These are phyloP conservation scores for Phalanger gymnotis DNA, from an alignment of 2,797 vertebrate species.

Conservation along the genomic window DNA sequence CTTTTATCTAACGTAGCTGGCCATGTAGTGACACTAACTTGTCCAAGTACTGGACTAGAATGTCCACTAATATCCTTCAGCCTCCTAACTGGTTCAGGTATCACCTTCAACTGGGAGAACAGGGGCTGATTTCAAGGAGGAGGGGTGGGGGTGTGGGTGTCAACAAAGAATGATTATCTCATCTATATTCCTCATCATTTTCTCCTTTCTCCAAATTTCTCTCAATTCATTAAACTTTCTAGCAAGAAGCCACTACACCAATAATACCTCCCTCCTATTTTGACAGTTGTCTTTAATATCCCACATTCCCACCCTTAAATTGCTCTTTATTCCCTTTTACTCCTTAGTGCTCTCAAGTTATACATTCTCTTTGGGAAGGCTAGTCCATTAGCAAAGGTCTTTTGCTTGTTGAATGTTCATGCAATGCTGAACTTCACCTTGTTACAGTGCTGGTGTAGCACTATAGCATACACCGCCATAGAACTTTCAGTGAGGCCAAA, in stretches of 20 bases:
- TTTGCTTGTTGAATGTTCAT: slow-evolving; percentile 33
- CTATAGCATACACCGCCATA: not conserved
- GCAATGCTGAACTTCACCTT: slow-evolving; percentile 12
- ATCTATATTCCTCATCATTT: not conserved
- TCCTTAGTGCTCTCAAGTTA: slow-evolving; percentile 20
- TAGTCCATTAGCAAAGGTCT: slow-evolving; percentile 31
- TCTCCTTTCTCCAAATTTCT: slow-evolving; percentile 15
- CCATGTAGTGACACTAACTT: not conserved
- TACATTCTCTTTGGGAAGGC: slow-evolving; percentile 33
- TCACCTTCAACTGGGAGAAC: not conserved
- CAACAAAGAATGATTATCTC: slow-evolving; percentile 9
- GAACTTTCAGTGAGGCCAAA: too few relatives aligned
- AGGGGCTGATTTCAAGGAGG: slow-evolving; percentile 7
- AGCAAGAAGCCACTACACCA: slow-evolving; percentile 19
- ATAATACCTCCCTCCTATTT: not conserved
- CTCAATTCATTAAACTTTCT: slow-evolving; percentile 3
- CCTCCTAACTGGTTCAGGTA: not conserved
- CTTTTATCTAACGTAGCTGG: slow-evolving; percentile 8
- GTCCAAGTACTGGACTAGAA: slow-evolving; percentile 8
- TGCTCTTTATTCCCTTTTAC: slow-evolving; percentile 17
- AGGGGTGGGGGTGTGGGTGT: not conserved
- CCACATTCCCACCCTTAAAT: slow-evolving; percentile 25
- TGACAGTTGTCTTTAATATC: slow-evolving; percentile 24
- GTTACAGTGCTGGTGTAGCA: not conserved
- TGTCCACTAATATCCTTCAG: slow-evolving; percentile 20